Percentiles rank a stretch among this genome's conserved stretches.
Conservation (phyloP, 2,797 vertebrate species). For the Molossus molossus region DNA sequence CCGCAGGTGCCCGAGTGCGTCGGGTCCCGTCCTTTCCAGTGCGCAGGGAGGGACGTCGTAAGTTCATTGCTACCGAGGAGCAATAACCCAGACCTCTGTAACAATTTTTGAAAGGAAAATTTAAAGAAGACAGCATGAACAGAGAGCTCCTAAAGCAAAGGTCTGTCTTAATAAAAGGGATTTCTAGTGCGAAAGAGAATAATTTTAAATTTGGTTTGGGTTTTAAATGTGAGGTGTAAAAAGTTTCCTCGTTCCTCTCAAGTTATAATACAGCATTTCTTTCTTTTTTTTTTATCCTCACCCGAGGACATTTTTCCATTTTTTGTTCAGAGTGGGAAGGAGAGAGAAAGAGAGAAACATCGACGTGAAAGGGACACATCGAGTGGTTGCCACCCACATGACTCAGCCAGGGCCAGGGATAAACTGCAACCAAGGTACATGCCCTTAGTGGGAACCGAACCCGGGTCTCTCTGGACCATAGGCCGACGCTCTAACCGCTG, state of each 20-base stretch:
- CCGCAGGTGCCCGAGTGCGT: fast-evolving
- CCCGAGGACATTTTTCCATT: no score
- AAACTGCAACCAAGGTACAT: no score
- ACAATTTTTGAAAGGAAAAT: neutral
- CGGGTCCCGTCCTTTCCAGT: fast-evolving
- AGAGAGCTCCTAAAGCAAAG: neutral
- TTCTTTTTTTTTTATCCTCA: no score
- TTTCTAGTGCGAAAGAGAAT: neutral
- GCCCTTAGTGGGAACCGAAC: no score
- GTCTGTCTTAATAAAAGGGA: neutral
- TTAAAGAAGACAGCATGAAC: neutral
- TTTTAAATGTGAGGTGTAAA: neutral
- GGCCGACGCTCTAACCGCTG: no score
- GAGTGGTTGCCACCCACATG: no score
- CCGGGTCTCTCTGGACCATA: no score
- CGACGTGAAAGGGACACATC: no score
- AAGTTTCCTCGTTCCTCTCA: neutral
- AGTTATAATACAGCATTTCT: neutral
- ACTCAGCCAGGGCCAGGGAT: no score
- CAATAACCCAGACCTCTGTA: neutral
- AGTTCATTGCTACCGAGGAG: neutral
- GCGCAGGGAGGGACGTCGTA: neutral
- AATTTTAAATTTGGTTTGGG: neutral
- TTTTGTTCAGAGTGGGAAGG: no score
- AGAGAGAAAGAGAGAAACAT: no score